Percentiles rank a stretch among this genome's conserved stretches.
These are phyloP conservation scores for Cecropterus lyciades DNA, from an alignment of 1,140 invertebrate species.

Conservation along the genomic window DNA sequence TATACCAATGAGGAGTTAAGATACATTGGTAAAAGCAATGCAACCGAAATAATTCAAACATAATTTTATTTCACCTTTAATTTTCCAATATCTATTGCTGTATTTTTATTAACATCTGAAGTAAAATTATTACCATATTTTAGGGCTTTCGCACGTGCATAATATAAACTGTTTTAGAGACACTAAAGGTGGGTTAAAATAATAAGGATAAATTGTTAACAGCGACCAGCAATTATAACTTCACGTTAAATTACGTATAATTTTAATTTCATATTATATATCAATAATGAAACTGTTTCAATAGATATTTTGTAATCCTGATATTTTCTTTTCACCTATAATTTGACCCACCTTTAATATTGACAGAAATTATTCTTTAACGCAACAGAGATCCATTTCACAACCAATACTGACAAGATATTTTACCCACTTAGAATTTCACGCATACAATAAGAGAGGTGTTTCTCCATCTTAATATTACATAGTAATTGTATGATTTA, in stretches of 20 bases:
- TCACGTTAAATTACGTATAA: no score
- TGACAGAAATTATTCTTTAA: neutral
- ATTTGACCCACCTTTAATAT: neutral
- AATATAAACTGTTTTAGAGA: no score
- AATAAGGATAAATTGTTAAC: no score
- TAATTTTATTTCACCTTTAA: no score
- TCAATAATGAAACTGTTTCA: no score
- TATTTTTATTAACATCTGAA: neutral
- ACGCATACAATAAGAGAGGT: neutral
- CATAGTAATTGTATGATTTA: neutral
- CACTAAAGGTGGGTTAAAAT: no score
- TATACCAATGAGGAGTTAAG: neutral
- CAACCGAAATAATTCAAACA: neutral
- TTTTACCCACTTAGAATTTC: constrained; percentile 6
- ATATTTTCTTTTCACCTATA: neutral
- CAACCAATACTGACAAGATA: constrained; percentile 28
- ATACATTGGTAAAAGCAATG: neutral
- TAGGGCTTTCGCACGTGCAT: no score
- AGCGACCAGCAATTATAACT: no score
- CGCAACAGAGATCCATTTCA: constrained; percentile 22
- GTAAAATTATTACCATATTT: neutral
- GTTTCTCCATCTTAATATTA: neutral
- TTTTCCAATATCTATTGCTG: neutral
- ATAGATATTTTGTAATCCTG: no score
- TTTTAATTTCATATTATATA: no score